Conservation (phyloP, 2,797 vertebrate species). For the Pseudocheirus occidentalis region DNA sequence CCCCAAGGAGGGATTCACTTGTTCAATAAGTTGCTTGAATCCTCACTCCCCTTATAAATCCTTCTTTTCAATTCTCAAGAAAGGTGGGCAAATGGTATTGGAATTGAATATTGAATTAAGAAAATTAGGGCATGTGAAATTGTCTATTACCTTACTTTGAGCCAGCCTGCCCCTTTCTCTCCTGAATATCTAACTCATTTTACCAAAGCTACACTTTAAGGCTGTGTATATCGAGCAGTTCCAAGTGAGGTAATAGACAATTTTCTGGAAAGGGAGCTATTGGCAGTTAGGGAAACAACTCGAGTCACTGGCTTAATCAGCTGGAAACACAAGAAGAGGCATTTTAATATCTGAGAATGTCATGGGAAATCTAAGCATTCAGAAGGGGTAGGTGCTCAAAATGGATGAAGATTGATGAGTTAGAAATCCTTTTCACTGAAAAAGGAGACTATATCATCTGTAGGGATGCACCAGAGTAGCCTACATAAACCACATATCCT, state of each 20-base stretch:
- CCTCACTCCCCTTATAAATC: not conserved
- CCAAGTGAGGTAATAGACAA: not conserved
- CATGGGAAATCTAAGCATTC: conserved; percentile 18
- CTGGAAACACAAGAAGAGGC: conserved; percentile 1
- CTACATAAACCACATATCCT: not conserved
- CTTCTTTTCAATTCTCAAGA: not conserved
- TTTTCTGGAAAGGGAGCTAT: conserved; percentile 40
- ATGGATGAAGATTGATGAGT: not conserved
- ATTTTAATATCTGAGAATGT: not conserved
- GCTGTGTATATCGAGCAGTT: not conserved
- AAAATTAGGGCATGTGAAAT: not conserved
- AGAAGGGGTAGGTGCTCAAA: not conserved
- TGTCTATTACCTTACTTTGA: not conserved
- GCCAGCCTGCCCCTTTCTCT: not conserved
- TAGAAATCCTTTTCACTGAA: conserved; percentile 28
- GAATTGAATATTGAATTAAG: not conserved
- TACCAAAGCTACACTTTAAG: not conserved
- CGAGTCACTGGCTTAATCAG: not conserved
- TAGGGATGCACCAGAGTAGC: not conserved
- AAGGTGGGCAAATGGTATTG: not conserved
- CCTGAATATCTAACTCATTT: not conserved
- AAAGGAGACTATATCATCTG: not conserved
- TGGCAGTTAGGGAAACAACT: conserved; percentile 3
- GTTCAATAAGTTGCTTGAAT: not conserved
- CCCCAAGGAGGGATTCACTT: not conserved